Base-by-base conservation (phyloP, 2,888 invertebrate species). In the Callyntrura sp. region DNA sequence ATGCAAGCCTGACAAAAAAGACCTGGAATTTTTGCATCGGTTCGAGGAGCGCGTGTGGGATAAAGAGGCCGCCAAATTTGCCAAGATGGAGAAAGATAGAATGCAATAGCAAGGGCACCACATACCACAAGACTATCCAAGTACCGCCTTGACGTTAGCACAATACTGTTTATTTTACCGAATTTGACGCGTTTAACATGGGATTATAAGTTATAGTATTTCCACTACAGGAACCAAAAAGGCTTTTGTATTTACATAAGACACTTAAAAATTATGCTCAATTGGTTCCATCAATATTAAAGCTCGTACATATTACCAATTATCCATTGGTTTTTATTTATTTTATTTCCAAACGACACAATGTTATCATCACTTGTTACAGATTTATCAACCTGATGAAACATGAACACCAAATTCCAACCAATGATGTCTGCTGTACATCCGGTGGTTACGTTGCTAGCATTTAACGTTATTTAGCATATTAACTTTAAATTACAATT, bases 51-150 rank as follows among this genome's bases (percentile, higher is more conserved):
- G 94, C 73, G 79, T 86, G 11, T 94, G 94, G 94, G 95, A 95
- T 93, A 94, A 94, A 90, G 93, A 94, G 45, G 94, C 95, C 28
- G 94, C 94, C 86, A 94, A 94, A 35, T 95, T 95, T 93, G 94
- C 94, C 43, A 95, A 94, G 92, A 94, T 73, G 14, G 91, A 92
- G 55, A 93, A 86, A 25, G 88, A 43, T 0, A 68, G 43, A n/a
- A 43, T 35, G 3, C 35, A 65, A 17, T 35, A 35, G 35, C 6
- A 35, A 6, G 68, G 43, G 17, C n/a, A 23, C 25, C 0, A 23
- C 9, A 55, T n/a, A 55, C 12, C 14, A n/a, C 17, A n/a, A n/a
- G 5, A 55, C 17, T 1, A 55, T n/a, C 14, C 4, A 55, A 55
- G n/a, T 55, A 14, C 25, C 55, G 0, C 25, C 55, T 23, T 23